Percentiles rank a stretch among this genome's conserved stretches.
phyloP scores from a whole-genome alignment of 2,797 vertebrate species.

The Micrastur ruficollis region DNA sequence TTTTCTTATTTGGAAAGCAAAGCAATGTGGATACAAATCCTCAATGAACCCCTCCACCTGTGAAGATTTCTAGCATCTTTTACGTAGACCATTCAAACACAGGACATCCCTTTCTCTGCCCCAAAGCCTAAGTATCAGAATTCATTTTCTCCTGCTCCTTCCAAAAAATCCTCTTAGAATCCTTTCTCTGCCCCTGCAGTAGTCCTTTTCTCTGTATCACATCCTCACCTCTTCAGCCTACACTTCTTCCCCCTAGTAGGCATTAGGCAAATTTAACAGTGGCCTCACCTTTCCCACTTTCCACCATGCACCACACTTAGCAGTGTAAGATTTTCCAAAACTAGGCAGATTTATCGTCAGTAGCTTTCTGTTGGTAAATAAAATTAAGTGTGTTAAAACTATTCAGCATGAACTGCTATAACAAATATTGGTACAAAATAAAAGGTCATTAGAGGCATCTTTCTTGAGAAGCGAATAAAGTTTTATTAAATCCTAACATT shows the following conservation, averaged over 20 bases:
- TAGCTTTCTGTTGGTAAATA: neutral
- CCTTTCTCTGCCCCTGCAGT: neutral
- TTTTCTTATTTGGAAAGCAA: neutral
- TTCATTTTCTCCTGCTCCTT: neutral
- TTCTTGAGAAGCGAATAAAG: slow-evolving; percentile 8
- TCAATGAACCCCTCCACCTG: neutral
- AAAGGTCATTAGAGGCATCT: neutral
- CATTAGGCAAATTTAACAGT: neutral
- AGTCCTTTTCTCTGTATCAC: neutral
- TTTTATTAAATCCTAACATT: slow-evolving; percentile 56
- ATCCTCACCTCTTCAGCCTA: neutral
- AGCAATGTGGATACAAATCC: neutral
- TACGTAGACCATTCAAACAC: accelerated
- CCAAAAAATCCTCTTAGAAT: neutral
- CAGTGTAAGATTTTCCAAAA: neutral
- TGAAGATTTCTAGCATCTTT: neutral
- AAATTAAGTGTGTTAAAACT: neutral
- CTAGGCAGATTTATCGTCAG: neutral
- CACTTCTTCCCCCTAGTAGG: neutral
- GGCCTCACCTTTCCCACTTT: neutral
- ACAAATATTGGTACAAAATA: neutral
- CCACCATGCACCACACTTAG: neutral
- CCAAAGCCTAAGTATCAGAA: neutral
- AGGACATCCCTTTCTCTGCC: neutral
- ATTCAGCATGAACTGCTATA: neutral